These are phyloP conservation scores for Pararge aegeria DNA, from an alignment of 1,140 invertebrate species.

Conservation along the genomic window DNA sequence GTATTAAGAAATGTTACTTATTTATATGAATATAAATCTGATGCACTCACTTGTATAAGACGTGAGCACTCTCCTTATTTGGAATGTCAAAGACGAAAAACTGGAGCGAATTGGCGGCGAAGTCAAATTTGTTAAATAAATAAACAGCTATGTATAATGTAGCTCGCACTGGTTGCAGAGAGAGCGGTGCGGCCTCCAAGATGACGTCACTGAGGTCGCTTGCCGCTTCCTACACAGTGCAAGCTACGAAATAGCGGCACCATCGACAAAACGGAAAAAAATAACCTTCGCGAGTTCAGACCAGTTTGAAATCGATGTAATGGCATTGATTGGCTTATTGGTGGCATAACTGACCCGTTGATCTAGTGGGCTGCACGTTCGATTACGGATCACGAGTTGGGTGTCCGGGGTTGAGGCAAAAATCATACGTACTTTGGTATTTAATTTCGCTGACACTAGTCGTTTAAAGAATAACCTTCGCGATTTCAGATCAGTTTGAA, in stretches of 20 bases:
- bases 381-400: too few relatives aligned
- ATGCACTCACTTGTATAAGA: neutral
- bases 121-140: slow-evolving; percentile 41
- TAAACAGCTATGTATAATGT: slow-evolving; percentile 39
- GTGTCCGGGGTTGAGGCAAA: too few relatives aligned
- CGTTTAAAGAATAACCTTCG: too few relatives aligned
- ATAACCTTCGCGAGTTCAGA: slow-evolving; percentile 16
- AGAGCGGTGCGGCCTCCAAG: slow-evolving; percentile 60
- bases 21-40: neutral
- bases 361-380: too few relatives aligned
- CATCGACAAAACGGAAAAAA: slow-evolving; percentile 12
- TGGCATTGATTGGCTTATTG: too few relatives aligned
- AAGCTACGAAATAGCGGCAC: slow-evolving; percentile 23
- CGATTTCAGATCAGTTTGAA: too few relatives aligned
- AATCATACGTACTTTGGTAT: too few relatives aligned
- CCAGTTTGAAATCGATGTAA: neutral
- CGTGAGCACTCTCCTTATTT: neutral
- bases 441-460: too few relatives aligned
- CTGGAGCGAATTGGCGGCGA: slow-evolving; percentile 30
- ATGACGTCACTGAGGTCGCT: slow-evolving; percentile 64
- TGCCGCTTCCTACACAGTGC: slow-evolving; percentile 46
- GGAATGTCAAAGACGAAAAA: slow-evolving; percentile 33
- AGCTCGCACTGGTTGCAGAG: slow-evolving; percentile 31
- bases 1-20: too few relatives aligned
- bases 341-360: too few relatives aligned